These are phyloP conservation scores for Columba janthina DNA, from an alignment of 2,113 vertebrate species.

Conservation along the genomic window DNA sequence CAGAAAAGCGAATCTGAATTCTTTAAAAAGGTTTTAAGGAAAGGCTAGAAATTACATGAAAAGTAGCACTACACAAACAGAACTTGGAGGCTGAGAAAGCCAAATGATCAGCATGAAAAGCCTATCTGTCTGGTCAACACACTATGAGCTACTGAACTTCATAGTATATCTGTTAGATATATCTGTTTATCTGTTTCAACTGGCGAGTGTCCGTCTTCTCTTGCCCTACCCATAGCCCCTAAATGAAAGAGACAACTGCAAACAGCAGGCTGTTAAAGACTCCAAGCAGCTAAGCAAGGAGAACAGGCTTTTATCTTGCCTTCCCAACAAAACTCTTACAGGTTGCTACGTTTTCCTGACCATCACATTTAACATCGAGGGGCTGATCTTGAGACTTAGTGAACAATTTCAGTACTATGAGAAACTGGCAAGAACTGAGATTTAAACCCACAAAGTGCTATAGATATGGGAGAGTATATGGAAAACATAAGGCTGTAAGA, in stretches of 20 bases:
- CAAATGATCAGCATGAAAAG: neutral
- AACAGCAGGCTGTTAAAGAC: neutral
- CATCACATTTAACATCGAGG: neutral
- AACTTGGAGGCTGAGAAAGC: neutral
- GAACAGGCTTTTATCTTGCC: neutral
- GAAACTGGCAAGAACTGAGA: neutral
- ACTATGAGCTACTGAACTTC: neutral
- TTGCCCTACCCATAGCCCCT: neutral
- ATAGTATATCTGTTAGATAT: neutral
- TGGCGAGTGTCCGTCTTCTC: neutral
- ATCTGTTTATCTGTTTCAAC: neutral
- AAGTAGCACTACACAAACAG: neutral
- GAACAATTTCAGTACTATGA: neutral
- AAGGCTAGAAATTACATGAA: neutral
- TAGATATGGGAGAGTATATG: neutral
- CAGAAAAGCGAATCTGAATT: neutral
- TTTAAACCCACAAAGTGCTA: neutral
- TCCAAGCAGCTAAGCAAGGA: neutral
- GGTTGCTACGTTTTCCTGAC: neutral
- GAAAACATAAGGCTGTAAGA: neutral
- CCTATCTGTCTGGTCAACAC: neutral
- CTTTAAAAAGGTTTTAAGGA: neutral
- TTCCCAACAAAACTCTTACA: neutral
- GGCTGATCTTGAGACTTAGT: neutral
- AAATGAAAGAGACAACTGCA: neutral